Percentiles rank a stretch among this genome's conserved stretches.
Evolutionary conservation across 2,113 vertebrate genomes (phyloP).

Genomic region (Anas platyrhynchos): DNA sequence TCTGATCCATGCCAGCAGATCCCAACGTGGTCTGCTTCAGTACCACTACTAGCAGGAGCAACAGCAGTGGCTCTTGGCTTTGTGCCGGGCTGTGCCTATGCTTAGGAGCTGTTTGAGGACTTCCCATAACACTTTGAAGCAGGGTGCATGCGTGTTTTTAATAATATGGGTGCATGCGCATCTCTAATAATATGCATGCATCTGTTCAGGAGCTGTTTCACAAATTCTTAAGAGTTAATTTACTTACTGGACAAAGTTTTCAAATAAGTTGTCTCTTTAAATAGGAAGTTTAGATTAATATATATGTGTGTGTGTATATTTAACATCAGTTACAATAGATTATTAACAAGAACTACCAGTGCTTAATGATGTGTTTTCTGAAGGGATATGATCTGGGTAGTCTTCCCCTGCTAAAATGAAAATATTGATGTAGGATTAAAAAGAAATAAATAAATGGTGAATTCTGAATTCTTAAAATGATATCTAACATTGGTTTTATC

Average conservation of each 20-base stretch:
- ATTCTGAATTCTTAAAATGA: neutral
- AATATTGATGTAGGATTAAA: neutral
- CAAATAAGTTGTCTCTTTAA: neutral
- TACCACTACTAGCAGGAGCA: neutral
- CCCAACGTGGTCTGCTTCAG: neutral
- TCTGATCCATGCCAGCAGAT: neutral
- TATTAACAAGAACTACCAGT: neutral
- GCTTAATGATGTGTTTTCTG: neutral
- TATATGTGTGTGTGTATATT: too few species aligned
- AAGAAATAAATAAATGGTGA: neutral
- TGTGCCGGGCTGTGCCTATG: accelerated
- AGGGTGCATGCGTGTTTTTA: accelerated
- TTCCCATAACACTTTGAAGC: neutral
- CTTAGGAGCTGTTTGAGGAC: neutral
- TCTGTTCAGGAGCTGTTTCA: neutral
- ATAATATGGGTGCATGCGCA: neutral
- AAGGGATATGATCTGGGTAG: neutral
- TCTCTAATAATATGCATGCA: neutral
- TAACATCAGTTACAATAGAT: too few species aligned
- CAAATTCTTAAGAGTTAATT: neutral
- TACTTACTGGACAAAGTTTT: neutral
- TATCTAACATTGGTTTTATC: neutral
- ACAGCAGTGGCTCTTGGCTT: neutral
- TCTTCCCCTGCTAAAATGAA: neutral
- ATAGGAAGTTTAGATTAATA: neutral